phyloP scores from a whole-genome alignment of 2,113 vertebrate species.

The Madoqua kirkii region DNA sequence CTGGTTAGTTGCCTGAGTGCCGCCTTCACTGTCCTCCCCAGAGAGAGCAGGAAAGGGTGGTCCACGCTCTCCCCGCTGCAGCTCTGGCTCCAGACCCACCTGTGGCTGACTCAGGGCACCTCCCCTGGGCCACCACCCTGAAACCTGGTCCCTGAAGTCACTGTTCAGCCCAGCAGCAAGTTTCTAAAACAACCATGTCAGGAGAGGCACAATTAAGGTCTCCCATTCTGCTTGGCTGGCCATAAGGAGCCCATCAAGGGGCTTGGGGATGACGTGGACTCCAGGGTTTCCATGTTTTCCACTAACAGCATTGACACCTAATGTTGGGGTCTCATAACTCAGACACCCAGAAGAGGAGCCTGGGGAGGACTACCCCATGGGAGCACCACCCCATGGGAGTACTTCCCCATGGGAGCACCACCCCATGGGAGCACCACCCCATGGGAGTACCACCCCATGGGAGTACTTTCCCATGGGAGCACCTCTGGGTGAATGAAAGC shows the following conservation, averaged over 20 bases:
- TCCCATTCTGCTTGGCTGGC: no score
- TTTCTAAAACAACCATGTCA: background rate
- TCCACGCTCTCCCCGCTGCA: background rate
- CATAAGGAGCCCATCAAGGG: background rate
- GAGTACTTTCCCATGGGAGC: accelerated
- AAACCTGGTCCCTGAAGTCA: background rate
- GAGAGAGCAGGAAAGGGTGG: background rate
- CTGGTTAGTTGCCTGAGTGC: background rate
- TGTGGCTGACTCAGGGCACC: background rate
- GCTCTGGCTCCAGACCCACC: background rate
- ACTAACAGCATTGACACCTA: background rate
- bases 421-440: accelerated
- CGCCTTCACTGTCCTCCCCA: accelerated
- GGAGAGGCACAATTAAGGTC: no score
- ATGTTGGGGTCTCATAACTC: background rate
- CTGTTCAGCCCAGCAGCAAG: background rate
- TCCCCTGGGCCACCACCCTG: background rate
- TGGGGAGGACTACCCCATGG: accelerated
- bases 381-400: background rate
- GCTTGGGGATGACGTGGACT: accelerated
- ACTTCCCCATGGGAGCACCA: accelerated
- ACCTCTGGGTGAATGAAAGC: accelerated
- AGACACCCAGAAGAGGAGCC: background rate
- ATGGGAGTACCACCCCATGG: accelerated
- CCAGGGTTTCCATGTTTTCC: background rate